phyloP scores from a whole-genome alignment of 2,888 invertebrate genomes.

The Gastracanthus pulcherrimus region DNA sequence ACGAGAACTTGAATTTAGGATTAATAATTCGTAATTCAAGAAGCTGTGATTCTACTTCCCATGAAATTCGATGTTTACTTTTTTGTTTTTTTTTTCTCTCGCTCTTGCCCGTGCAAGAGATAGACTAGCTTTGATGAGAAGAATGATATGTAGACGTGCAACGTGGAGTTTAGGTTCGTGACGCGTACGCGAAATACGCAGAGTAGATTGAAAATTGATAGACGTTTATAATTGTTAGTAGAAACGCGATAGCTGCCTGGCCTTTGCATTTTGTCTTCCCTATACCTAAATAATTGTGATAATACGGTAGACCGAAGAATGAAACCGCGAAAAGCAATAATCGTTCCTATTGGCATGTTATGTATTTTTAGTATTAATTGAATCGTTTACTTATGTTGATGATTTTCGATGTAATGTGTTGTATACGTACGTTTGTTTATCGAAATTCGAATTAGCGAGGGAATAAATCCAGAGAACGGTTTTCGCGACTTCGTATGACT shows the following conservation, averaged over 20 bases:
- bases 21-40: too few relatives aligned
- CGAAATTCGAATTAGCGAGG: constrained; percentile 15
- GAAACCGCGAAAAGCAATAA: constrained; percentile 41
- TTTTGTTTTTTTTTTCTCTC: constrained; percentile 15
- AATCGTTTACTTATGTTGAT: neutral
- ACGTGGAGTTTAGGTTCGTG: too few relatives aligned
- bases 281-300: constrained; percentile 51
- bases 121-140: constrained; percentile 12
- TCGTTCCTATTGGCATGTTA: constrained; percentile 43
- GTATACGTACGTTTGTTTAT: neutral
- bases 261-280: constrained; percentile 62
- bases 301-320: constrained; percentile 25
- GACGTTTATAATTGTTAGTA: constrained; percentile 33
- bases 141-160: constrained; percentile 3
- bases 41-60: neutral
- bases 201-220: neutral
- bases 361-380: neutral
- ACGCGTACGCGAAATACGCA: neutral
- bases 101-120: constrained; percentile 38
- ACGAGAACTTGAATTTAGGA: too few relatives aligned
- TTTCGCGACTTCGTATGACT: constrained; percentile 49
- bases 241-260: constrained; percentile 54
- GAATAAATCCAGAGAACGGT: constrained; percentile 16
- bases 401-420: neutral
- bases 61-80: constrained; percentile 14